Conservation (phyloP, 1,140 invertebrate species). For the Macrobrachium nipponense region DNA sequence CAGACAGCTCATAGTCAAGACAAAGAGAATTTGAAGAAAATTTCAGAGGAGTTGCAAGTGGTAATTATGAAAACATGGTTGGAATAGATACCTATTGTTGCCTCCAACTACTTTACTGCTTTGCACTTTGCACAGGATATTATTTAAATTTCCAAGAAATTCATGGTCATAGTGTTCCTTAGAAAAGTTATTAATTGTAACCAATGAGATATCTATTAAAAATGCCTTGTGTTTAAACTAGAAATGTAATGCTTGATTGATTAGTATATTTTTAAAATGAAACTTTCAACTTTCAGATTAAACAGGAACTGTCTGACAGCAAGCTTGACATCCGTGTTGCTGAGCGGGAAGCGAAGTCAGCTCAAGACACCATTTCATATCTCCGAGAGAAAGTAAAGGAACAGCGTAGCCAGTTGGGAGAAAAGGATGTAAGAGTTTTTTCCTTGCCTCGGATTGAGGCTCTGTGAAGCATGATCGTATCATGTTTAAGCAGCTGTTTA, state of each 20-base stretch:
- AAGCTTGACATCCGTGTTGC: constrained; percentile 78
- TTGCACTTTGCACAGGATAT: too few species aligned
- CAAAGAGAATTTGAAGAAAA: constrained; percentile 38
- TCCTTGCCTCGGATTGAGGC: too few species aligned
- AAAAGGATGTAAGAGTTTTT: constrained; percentile 31
- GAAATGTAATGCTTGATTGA: not conserved
- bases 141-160: too few species aligned
- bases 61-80: not conserved
- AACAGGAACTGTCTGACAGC: constrained; percentile 76
- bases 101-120: too few species aligned
- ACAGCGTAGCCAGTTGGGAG: constrained; percentile 25
- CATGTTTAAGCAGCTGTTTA: too few species aligned
- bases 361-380: constrained; percentile 67
- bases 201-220: too few species aligned
- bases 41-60: constrained; percentile 39
- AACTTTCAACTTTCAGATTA: constrained; percentile 26
- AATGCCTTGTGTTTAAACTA: not conserved
- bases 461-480: too few species aligned
- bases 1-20: constrained; percentile 33
- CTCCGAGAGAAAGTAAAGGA: constrained; percentile 46
- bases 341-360: constrained; percentile 75
- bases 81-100: too few species aligned
- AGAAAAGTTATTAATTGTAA: too few species aligned
- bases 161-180: too few species aligned
- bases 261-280: not conserved